Conservation (phyloP, 1,140 invertebrate species). For the Theocolax elegans region DNA sequence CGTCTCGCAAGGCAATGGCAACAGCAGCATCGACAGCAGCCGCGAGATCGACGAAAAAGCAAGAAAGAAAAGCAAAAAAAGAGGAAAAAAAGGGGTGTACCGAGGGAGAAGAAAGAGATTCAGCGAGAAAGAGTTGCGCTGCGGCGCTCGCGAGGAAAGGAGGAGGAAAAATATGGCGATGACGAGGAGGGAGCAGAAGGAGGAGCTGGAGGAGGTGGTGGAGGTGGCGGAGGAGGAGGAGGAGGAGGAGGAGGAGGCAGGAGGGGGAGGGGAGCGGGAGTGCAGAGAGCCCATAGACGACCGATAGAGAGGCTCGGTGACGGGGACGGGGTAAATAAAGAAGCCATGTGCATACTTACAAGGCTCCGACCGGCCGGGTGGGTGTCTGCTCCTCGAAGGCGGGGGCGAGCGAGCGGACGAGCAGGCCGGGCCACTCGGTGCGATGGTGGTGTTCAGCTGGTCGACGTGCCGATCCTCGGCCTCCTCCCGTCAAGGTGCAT, state of each 20-base stretch:
- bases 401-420: not conserved
- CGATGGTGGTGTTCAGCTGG: too few relatives aligned
- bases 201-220: not conserved
- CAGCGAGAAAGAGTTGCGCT: not conserved
- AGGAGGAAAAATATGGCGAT: too few relatives aligned
- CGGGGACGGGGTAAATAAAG: too few relatives aligned
- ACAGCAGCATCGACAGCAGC: not conserved
- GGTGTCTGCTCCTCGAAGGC: too few relatives aligned
- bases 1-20: not conserved
- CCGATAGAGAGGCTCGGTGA: too few relatives aligned
- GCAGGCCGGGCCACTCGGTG: not conserved
- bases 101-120: not conserved
- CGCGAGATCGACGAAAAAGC: not conserved
- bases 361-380: too few relatives aligned
- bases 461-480: too few relatives aligned
- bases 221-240: not conserved
- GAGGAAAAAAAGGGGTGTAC: not conserved
- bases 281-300: not conserved
- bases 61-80: not conserved
- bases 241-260: conserved; percentile 7
- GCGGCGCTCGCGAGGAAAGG: too few relatives aligned
- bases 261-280: not conserved
- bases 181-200: not conserved
- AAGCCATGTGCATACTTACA: too few relatives aligned
- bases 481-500: too few relatives aligned